Evolutionary conservation across 1,140 invertebrate genomes (phyloP).

Genomic region (Anastrepha obliqua): DNA sequence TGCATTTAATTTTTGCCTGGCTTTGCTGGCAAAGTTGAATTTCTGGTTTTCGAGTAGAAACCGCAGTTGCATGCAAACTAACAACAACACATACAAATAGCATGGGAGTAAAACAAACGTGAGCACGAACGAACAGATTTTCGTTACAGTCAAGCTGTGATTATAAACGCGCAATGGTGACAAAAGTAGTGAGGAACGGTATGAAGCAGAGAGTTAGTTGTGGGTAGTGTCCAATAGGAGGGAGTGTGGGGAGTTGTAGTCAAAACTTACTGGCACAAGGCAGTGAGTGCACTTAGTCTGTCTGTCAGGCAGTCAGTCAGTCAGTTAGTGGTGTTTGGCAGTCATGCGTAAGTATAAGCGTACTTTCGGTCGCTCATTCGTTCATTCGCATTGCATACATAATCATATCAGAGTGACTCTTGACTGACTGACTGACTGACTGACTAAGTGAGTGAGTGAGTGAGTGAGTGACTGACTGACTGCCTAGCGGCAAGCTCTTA

Average conservation of each 20-base stretch:
- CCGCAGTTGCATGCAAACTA: not conserved
- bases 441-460: not conserved
- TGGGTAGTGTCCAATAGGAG: not conserved
- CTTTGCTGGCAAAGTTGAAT: not conserved
- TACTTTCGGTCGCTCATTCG: conserved; percentile 19
- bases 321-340: conserved; percentile 21
- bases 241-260: not conserved
- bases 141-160: conserved; percentile 30
- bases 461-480: not conserved
- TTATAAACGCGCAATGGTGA: conserved; percentile 7
- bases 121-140: not conserved
- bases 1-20: not conserved
- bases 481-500: conserved; percentile 11
- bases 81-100: not conserved
- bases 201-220: not conserved
- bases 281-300: not conserved
- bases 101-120: conserved; percentile 15
- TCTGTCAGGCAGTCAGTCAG: not conserved
- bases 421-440: conserved; percentile 10
- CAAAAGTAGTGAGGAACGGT: not conserved
- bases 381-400: conserved; percentile 29
- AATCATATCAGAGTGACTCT: conserved; percentile 11
- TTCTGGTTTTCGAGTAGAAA: conserved; percentile 19
- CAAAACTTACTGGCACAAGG: not conserved
- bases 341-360: not conserved